Percentiles rank a stretch among this genome's conserved stretches.
phyloP scores from a whole-genome alignment of 2,888 invertebrate genomes.

The Rhamphomyia laevipes region DNA sequence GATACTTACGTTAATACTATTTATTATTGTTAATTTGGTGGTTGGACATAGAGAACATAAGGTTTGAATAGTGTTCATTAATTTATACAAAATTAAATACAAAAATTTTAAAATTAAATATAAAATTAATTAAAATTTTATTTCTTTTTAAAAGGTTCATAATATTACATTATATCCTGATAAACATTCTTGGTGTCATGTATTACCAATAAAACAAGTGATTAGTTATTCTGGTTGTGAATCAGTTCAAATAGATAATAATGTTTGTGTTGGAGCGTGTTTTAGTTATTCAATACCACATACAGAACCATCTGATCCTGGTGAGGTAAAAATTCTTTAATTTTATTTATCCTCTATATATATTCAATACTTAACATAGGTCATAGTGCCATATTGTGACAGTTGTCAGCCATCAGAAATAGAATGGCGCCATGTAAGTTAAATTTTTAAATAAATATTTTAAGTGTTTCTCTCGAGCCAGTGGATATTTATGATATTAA shows the following conservation, averaged over 20 bases:
- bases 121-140: no score
- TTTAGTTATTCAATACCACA: constrained; percentile 59
- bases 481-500: no score
- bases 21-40: background rate
- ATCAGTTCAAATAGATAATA: constrained; percentile 53
- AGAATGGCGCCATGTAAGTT: constrained; percentile 50
- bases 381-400: constrained; percentile 53
- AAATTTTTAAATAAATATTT: background rate
- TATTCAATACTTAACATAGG: no score
- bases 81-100: no score
- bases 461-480: background rate
- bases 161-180: constrained; percentile 58
- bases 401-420: constrained; percentile 54
- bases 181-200: constrained; percentile 59
- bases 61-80: background rate
- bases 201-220: constrained; percentile 54
- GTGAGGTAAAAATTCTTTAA: constrained; percentile 39
- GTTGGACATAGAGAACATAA: background rate
- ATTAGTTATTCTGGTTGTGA: constrained; percentile 53
- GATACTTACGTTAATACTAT: no score
- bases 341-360: background rate
- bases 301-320: constrained; percentile 54
- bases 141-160: constrained; percentile 39
- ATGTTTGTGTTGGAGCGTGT: constrained; percentile 59
- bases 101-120: no score